Conservation (phyloP, 2,888 invertebrate genomes). For the Ectropis crepuscularia region DNA sequence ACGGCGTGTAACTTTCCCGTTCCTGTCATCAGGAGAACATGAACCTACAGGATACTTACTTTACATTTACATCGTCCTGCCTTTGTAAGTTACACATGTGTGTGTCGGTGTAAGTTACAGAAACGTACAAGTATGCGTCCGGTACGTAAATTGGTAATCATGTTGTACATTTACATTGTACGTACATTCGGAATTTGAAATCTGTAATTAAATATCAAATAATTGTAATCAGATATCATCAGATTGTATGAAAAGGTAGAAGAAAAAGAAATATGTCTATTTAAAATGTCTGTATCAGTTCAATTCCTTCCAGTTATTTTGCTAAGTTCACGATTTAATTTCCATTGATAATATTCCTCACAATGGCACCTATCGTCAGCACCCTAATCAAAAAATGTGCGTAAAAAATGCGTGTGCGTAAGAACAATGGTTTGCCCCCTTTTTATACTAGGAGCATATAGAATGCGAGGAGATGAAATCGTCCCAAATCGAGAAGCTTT, state of each 20-base stretch:
- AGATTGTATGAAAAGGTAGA: too few species aligned
- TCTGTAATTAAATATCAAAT: too few species aligned
- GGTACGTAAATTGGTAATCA: neutral
- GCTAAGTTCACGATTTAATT: neutral
- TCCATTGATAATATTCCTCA: slow-evolving; percentile 11
- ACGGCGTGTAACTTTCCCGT: slow-evolving; percentile 58
- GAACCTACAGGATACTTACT: slow-evolving; percentile 44
- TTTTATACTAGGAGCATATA: slow-evolving; percentile 82
- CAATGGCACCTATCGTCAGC: slow-evolving; percentile 1
- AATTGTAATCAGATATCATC: too few species aligned
- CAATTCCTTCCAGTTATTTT: neutral
- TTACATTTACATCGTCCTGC: slow-evolving; percentile 50
- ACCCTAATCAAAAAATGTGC: slow-evolving; percentile 33
- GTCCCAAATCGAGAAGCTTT: slow-evolving; percentile 60
- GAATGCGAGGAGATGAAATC: slow-evolving; percentile 64
- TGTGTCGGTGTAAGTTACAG: slow-evolving; percentile 6
- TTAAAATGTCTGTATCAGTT: too few species aligned
- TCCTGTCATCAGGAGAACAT: slow-evolving; percentile 56
- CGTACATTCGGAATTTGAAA: too few species aligned
- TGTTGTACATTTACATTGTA: too few species aligned
- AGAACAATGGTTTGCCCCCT: slow-evolving; percentile 86
- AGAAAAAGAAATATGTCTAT: too few species aligned
- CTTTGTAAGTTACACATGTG: slow-evolving; percentile 28
- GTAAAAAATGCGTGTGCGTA: slow-evolving; percentile 84
- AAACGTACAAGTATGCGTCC: neutral